Evolutionary conservation across 2,113 vertebrate species (phyloP).

Genomic region (Xiphophorus hellerii): DNA sequence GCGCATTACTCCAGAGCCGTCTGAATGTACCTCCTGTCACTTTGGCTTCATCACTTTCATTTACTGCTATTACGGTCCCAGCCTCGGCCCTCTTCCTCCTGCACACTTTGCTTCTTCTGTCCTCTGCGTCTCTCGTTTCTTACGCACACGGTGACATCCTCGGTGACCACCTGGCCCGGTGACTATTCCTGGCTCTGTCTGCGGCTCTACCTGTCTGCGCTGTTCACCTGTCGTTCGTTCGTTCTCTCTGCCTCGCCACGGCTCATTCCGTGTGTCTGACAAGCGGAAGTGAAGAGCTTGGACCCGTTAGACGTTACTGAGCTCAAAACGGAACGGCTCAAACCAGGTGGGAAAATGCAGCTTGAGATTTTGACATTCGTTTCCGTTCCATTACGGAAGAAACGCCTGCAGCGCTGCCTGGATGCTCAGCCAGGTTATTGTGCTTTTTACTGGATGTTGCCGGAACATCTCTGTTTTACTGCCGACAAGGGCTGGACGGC

Average conservation of each 20-base stretch:
- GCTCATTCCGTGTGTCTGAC: slow-evolving; percentile 14
- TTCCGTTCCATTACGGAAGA: neutral
- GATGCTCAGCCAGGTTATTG: neutral
- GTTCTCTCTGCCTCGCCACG: neutral
- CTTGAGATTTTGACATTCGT: neutral
- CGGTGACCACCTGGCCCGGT: slow-evolving; percentile 28
- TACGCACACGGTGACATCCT: slow-evolving; percentile 38
- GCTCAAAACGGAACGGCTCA: slow-evolving; percentile 28
- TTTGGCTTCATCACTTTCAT: slow-evolving; percentile 57
- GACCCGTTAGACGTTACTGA: slow-evolving; percentile 23
- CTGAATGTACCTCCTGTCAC: slow-evolving; percentile 43
- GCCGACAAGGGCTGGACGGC: too few species aligned
- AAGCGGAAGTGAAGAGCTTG: neutral
- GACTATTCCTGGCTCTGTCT: slow-evolving; percentile 37
- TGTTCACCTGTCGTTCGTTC: neutral
- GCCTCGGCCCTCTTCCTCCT: slow-evolving; percentile 8
- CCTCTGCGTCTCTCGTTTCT: slow-evolving; percentile 25
- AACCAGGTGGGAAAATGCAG: neutral
- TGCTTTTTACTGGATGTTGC: neutral
- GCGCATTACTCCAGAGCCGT: slow-evolving; percentile 36
- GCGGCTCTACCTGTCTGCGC: slow-evolving; percentile 14
- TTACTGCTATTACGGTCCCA: slow-evolving; percentile 40
- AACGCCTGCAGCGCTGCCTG: neutral
- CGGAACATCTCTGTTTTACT: neutral
- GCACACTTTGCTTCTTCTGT: neutral